Evolutionary conservation across 2,888 invertebrate genomes (phyloP).

Genomic region (Meloe dianella): DNA sequence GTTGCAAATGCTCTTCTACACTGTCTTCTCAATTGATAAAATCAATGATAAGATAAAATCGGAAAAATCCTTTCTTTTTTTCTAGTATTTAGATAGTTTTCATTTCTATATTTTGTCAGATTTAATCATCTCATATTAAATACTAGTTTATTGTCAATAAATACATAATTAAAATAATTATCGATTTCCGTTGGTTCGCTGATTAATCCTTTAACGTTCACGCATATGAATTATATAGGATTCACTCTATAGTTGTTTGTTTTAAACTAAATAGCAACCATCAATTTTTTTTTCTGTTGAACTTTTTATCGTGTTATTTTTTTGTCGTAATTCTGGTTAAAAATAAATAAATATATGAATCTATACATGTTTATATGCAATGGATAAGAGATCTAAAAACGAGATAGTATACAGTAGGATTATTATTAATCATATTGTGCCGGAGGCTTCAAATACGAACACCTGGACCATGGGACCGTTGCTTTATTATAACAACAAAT

Average conservation of each 20-base stretch:
- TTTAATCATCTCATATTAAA: not conserved
- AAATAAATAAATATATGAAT: slow-evolving; percentile 12
- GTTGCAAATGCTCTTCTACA: no score
- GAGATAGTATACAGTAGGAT: slow-evolving; percentile 58
- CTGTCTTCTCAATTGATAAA: no score
- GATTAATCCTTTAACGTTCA: not conserved
- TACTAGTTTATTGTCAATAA: slow-evolving; percentile 25
- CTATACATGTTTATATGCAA: slow-evolving; percentile 34
- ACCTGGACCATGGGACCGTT: slow-evolving; percentile 47
- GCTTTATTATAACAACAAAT: not conserved
- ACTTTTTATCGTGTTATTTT: not conserved
- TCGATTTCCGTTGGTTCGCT: slow-evolving; percentile 22
- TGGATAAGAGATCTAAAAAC: slow-evolving; percentile 37
- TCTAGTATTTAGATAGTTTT: no score
- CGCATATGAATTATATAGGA: not conserved
- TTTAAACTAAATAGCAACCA: no score
- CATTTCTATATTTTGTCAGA: not conserved
- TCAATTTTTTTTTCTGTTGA: not conserved
- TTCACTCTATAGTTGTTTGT: no score
- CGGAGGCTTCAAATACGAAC: slow-evolving; percentile 47
- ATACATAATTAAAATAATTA: slow-evolving; percentile 28
- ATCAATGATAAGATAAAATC: no score
- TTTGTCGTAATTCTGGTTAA: not conserved
- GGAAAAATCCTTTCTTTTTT: not conserved
- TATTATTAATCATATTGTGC: slow-evolving; percentile 56